A percentile compares a stretch with the other conserved stretches of the same genome.
phyloP scores from a whole-genome alignment of 2,888 invertebrate species.

The Lomographa bimaculata region DNA sequence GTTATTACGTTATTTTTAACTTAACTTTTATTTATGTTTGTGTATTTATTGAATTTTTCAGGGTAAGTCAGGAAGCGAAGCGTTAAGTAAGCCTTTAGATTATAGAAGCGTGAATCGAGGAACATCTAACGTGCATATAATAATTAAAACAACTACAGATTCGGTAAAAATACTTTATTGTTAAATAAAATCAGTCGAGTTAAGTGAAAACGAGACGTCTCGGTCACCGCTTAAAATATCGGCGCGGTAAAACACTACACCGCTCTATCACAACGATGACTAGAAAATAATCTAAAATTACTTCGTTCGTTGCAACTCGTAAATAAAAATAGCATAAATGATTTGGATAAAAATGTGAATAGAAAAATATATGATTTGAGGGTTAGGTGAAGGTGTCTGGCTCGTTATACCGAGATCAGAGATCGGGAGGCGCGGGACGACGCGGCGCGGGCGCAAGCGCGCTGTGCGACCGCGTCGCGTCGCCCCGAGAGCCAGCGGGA shows the following conservation, averaged over 20 bases:
- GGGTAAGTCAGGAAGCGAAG: slow-evolving; percentile 56
- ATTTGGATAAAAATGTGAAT: slow-evolving; percentile 51
- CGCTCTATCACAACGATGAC: slow-evolving; percentile 68
- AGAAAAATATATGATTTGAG: slow-evolving; percentile 72
- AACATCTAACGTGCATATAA: slow-evolving; percentile 62
- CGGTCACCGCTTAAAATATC: slow-evolving; percentile 57
- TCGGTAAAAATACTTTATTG: slow-evolving; percentile 76
- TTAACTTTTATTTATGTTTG: slow-evolving; percentile 38
- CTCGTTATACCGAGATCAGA: slow-evolving; percentile 81
- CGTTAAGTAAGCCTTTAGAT: slow-evolving; percentile 70
- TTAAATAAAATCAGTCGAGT: slow-evolving; percentile 81
- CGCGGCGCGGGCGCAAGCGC: slow-evolving; percentile 55
- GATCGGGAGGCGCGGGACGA: slow-evolving; percentile 61
- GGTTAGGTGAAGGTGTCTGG: slow-evolving; percentile 62
- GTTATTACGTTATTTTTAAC: too few species aligned
- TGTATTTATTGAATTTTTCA: slow-evolving; percentile 47
- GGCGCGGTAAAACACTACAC: slow-evolving; percentile 51
- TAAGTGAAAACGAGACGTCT: slow-evolving; percentile 73
- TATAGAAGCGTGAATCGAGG: slow-evolving; percentile 61
- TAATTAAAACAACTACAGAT: slow-evolving; percentile 74
- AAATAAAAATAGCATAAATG: slow-evolving; percentile 52
- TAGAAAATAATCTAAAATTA: slow-evolving; percentile 56
- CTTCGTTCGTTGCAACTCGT: slow-evolving; percentile 61
- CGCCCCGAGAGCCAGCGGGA: slow-evolving; percentile 43
- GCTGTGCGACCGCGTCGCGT: slow-evolving; percentile 48